Percentiles rank a stretch among this genome's conserved stretches.
Conservation (phyloP, 2,113 vertebrate species). For the Corvus cornix region DNA sequence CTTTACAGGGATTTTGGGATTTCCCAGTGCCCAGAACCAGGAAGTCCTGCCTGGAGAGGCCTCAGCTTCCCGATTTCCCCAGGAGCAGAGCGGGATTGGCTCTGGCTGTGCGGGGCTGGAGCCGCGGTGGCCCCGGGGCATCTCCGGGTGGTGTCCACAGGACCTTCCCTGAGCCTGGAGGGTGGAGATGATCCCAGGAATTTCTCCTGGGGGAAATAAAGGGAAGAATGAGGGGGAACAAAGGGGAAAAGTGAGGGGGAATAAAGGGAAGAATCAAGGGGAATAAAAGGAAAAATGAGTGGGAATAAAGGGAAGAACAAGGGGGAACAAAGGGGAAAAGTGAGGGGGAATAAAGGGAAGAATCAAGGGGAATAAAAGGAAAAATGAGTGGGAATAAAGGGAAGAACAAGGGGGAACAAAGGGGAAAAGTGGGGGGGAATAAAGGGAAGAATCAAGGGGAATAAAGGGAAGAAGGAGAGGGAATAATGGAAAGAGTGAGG, state of each 20-base stretch:
- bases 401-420: not conserved
- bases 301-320: too few species aligned
- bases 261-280: too few species aligned
- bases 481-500: not conserved
- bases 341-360: not conserved
- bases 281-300: too few species aligned
- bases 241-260: not conserved
- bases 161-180: not conserved
- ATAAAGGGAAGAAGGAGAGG: not conserved
- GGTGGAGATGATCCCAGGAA: not conserved
- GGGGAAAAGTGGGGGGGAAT: not conserved
- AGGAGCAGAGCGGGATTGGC: not conserved
- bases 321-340: not conserved
- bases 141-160: not conserved
- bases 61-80: not conserved
- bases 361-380: not conserved
- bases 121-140: not conserved
- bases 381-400: not conserved
- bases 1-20: not conserved
- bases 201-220: not conserved
- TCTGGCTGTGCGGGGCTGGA: not conserved
- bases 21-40: not conserved
- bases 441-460: not conserved
- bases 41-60: not conserved
- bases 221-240: not conserved